These are phyloP conservation scores for Pleuronectes platessa DNA, from an alignment of 2,113 vertebrate genomes.

Conservation along the genomic window DNA sequence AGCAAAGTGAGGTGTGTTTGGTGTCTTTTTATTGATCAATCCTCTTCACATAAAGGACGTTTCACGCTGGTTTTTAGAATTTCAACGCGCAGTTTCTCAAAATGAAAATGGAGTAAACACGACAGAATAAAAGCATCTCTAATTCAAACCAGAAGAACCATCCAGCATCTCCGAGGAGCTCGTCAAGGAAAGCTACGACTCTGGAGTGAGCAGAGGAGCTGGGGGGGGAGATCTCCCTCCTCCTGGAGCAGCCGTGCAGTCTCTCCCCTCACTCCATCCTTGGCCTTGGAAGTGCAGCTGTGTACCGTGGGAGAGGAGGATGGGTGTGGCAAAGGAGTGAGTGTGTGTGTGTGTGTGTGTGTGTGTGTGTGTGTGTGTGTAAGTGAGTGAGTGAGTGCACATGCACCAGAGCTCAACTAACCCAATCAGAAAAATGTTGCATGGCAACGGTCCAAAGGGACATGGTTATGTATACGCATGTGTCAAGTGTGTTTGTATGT, in stretches of 20 bases:
- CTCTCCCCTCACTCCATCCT: constrained; percentile 51
- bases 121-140: not conserved
- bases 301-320: constrained; percentile 70
- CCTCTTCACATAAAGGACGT: not conserved
- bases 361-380: constrained; percentile 44
- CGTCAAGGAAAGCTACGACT: constrained; percentile 2
- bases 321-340: constrained; percentile 71
- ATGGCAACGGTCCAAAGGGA: constrained; percentile 84
- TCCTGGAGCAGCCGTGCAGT: constrained; percentile 14
- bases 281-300: constrained; percentile 76
- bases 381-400: constrained; percentile 39
- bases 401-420: constrained; percentile 80
- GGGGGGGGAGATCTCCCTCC: constrained; percentile 18
- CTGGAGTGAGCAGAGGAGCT: constrained; percentile 30
- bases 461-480: constrained; percentile 59
- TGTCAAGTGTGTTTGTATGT: constrained; percentile 71
- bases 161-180: constrained; percentile 24
- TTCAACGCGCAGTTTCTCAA: constrained; percentile 15
- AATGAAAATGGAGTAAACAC: not conserved
- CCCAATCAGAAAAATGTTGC: constrained; percentile 86
- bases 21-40: constrained; percentile 10
- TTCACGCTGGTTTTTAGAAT: constrained; percentile 15
- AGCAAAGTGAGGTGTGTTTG: not conserved
- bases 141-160: constrained; percentile 16
- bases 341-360: constrained; percentile 50